Evolutionary conservation across 2,888 invertebrate species (phyloP).

Genomic region (Chouioia cunea): DNA sequence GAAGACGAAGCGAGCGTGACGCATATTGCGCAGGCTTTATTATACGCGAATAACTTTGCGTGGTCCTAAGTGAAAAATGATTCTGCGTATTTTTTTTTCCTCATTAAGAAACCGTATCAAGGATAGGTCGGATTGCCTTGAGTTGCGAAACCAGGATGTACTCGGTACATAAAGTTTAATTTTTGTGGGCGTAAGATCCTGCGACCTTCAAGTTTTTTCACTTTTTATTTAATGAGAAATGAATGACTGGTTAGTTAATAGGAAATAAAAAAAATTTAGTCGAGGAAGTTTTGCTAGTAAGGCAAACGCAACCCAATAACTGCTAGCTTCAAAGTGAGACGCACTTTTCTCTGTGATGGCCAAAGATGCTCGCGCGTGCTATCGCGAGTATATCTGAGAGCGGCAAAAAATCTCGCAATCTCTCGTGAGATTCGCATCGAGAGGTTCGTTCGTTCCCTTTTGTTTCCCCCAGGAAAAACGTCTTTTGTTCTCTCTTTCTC

Average conservation of each 20-base stretch:
- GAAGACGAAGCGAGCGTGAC: slow-evolving; percentile 43
- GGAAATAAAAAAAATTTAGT: neutral
- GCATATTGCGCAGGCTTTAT: slow-evolving; percentile 49
- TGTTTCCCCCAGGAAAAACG: slow-evolving; percentile 37
- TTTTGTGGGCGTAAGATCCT: too few relatives aligned
- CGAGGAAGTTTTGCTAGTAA: slow-evolving; percentile 19
- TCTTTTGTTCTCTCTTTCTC: slow-evolving; percentile 42
- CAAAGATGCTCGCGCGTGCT: slow-evolving; percentile 22
- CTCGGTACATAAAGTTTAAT: too few relatives aligned
- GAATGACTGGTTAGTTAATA: too few relatives aligned
- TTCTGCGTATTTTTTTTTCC: slow-evolving; percentile 12
- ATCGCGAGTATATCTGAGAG: slow-evolving; percentile 38
- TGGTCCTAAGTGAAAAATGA: slow-evolving; percentile 23
- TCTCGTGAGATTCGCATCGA: slow-evolving; percentile 51
- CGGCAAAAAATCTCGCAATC: slow-evolving; percentile 45
- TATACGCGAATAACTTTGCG: slow-evolving; percentile 15
- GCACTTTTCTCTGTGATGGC: slow-evolving; percentile 29
- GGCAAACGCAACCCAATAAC: slow-evolving; percentile 23
- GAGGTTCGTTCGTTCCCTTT: slow-evolving; percentile 41
- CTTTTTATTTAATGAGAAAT: too few relatives aligned
- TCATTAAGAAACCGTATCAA: neutral
- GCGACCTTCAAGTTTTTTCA: too few relatives aligned
- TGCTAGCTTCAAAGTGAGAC: neutral
- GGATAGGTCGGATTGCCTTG: too few relatives aligned
- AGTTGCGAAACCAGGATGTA: too few relatives aligned